Conservation (phyloP, 2,113 vertebrate genomes). For the Pteropus alecto region DNA sequence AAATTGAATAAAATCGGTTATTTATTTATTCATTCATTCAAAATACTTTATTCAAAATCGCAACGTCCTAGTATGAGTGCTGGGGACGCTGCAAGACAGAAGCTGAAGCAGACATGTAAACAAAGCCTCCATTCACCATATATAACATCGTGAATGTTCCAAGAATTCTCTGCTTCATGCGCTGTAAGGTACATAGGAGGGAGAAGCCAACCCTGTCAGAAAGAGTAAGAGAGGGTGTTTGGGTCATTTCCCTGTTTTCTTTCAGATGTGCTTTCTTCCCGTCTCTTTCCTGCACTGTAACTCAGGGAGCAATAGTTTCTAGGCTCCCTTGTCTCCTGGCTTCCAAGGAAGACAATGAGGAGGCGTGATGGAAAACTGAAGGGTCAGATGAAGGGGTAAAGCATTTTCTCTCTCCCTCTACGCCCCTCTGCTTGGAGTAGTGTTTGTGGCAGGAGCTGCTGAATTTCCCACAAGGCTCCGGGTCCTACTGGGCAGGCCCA, state of each 20-base stretch:
- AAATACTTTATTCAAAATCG: neutral
- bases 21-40: neutral
- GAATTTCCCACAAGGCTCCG: neutral
- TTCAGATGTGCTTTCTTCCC: neutral
- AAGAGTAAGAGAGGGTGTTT: neutral
- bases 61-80: neutral
- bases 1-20: neutral
- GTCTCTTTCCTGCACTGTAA: neutral
- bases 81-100: neutral
- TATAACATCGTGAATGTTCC: neutral
- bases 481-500: neutral
- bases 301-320: neutral
- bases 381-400: neutral
- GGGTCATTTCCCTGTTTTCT: neutral
- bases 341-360: neutral
- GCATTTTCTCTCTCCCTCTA: rapidly evolving
- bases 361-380: neutral
- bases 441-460: neutral
- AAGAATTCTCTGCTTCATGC: neutral
- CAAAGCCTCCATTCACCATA: too few relatives aligned
- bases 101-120: neutral
- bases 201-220: neutral
- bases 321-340: neutral
- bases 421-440: neutral
- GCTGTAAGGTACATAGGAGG: neutral